phyloP scores from a whole-genome alignment of 2,888 invertebrate species.

The Electrophaes corylata region DNA sequence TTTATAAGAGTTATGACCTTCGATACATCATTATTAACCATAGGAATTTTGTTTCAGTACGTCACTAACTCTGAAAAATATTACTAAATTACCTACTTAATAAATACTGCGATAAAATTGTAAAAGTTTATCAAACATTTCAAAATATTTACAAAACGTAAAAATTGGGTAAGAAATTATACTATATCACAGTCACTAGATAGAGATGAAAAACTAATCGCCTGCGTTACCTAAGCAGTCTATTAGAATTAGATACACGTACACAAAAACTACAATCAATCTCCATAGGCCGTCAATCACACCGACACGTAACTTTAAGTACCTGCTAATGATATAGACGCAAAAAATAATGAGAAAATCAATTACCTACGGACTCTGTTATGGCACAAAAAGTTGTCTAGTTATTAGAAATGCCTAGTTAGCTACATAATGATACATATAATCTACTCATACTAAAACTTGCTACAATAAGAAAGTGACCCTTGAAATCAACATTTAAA shows the following conservation, averaged over 20 bases:
- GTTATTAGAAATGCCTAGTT: slow-evolving; percentile 21
- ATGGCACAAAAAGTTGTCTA: slow-evolving; percentile 17
- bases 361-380: slow-evolving; percentile 10
- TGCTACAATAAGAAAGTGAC: slow-evolving; percentile 3
- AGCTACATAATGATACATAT: slow-evolving; percentile 10
- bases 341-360: slow-evolving; percentile 30
- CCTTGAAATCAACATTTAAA: background rate
- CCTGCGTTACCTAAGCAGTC: slow-evolving; percentile 73
- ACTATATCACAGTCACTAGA: slow-evolving; percentile 84
- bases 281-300: slow-evolving; percentile 51
- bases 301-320: slow-evolving; percentile 44
- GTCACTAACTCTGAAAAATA: slow-evolving; percentile 28
- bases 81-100: slow-evolving; percentile 44
- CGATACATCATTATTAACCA: slow-evolving; percentile 43
- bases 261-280: slow-evolving; percentile 56
- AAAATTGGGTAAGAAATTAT: slow-evolving; percentile 73
- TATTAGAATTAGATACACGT: slow-evolving; percentile 60
- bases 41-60: slow-evolving; percentile 62
- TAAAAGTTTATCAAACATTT: slow-evolving; percentile 81
- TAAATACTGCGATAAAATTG: slow-evolving; percentile 78
- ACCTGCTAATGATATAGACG: slow-evolving; percentile 25
- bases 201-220: slow-evolving; percentile 73
- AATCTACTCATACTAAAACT: slow-evolving; percentile 1
- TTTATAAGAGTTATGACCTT: slow-evolving; percentile 58
- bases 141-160: slow-evolving; percentile 76